These are phyloP conservation scores for Idaea dimidiata DNA, from an alignment of 2,888 invertebrate genomes.

Conservation along the genomic window DNA sequence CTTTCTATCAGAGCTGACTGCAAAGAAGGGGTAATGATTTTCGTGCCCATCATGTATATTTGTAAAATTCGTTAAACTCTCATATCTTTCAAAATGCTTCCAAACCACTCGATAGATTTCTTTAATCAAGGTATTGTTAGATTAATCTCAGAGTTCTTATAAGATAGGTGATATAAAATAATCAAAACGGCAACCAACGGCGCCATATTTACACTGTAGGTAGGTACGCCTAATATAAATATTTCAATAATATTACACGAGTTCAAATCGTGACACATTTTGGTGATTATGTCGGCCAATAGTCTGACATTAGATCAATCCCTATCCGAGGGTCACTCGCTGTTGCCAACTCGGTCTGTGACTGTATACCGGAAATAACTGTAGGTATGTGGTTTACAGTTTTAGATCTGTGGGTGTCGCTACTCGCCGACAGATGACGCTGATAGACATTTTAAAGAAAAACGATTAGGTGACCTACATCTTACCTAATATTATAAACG, in stretches of 20 bases:
- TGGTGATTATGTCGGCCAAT: not conserved
- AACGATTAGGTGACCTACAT: not conserved
- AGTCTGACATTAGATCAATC: conserved; percentile 1
- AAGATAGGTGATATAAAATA: too few species aligned
- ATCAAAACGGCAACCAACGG: too few species aligned
- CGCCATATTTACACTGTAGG: not conserved
- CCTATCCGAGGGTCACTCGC: conserved; percentile 22
- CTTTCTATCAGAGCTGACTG: too few species aligned
- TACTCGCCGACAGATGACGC: conserved; percentile 66
- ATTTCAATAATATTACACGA: not conserved
- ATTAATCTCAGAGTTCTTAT: too few species aligned
- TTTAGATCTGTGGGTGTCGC: conserved; percentile 42
- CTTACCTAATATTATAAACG: too few species aligned
- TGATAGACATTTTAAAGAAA: conserved; percentile 12
- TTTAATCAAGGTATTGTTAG: too few species aligned
- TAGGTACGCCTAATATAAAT: not conserved
- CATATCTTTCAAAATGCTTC: too few species aligned
- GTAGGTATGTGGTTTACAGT: conserved; percentile 19
- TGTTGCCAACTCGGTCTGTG: conserved; percentile 70
- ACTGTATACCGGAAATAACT: conserved; percentile 63
- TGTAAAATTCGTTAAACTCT: too few species aligned
- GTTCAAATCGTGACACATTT: not conserved
- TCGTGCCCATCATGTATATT: too few species aligned
- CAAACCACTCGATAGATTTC: too few species aligned
- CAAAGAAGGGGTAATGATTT: too few species aligned